Conservation (phyloP, 1,140 invertebrate genomes). For the Bombus soroeensis region DNA sequence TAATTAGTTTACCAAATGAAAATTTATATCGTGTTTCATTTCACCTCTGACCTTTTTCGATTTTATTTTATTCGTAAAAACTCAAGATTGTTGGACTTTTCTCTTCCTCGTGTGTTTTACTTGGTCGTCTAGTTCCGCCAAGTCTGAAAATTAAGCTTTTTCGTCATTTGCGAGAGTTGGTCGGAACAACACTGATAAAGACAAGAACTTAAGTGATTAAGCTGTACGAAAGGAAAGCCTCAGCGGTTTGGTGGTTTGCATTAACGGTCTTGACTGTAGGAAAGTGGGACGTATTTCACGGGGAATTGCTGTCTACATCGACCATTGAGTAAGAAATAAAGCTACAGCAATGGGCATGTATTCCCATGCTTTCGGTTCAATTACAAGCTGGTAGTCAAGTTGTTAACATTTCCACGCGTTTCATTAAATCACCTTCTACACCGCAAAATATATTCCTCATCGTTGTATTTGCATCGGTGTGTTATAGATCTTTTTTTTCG, state of each 20-base stretch:
- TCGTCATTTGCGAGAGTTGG: slow-evolving; percentile 28
- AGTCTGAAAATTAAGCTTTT: slow-evolving; percentile 47
- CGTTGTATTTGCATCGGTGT: neutral
- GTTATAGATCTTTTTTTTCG: slow-evolving; percentile 14
- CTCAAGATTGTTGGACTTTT: neutral
- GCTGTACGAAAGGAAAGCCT: slow-evolving; percentile 65
- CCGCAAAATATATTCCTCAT: slow-evolving; percentile 11
- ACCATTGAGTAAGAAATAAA: slow-evolving; percentile 69
- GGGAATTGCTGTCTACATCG: slow-evolving; percentile 68
- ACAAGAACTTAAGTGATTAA: slow-evolving; percentile 68
- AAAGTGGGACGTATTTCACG: slow-evolving; percentile 66
- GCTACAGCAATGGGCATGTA: slow-evolving; percentile 58
- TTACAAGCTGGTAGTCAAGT: slow-evolving; percentile 58
- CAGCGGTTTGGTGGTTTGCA: slow-evolving; percentile 68
- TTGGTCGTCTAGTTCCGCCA: neutral
- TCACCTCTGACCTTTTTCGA: neutral
- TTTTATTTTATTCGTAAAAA: neutral
- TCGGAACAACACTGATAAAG: slow-evolving; percentile 65
- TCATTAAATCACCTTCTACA: slow-evolving; percentile 56
- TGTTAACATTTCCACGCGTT: slow-evolving; percentile 61
- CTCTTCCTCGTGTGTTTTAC: neutral
- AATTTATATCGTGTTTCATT: neutral
- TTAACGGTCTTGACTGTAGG: slow-evolving; percentile 67
- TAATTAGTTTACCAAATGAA: neutral
- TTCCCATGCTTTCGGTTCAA: slow-evolving; percentile 66